Percentiles rank a stretch among this genome's conserved stretches.
These are phyloP conservation scores for Notothenia coriiceps DNA, from an alignment of 2,113 vertebrate genomes.

Conservation along the genomic window DNA sequence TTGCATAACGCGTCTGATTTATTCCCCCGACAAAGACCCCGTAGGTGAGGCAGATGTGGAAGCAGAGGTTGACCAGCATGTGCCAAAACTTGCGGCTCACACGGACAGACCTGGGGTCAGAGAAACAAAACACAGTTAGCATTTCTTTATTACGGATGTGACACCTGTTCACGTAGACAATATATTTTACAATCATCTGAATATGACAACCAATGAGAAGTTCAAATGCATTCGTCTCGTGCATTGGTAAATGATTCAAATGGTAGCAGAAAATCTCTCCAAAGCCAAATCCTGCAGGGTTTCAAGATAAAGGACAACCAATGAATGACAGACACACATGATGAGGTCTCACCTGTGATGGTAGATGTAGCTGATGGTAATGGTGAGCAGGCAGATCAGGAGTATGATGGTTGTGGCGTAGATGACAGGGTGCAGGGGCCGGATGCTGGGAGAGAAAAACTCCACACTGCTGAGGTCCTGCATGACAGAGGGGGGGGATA, in stretches of 20 bases:
- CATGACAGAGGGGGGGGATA: conserved; percentile 9
- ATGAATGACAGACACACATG: too few species aligned
- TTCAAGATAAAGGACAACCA: too few species aligned
- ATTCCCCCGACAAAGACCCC: conserved; percentile 93
- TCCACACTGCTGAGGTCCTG: conserved; percentile 92
- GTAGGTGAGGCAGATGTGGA: conserved; percentile 94
- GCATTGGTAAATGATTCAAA: too few species aligned
- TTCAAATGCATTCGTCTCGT: too few species aligned
- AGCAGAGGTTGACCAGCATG: conserved; percentile 95
- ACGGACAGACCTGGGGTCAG: conserved; percentile 85
- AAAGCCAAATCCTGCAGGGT: too few species aligned
- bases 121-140: conserved; percentile 5
- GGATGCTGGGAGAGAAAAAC: conserved; percentile 82
- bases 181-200: too few species aligned
- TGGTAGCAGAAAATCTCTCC: too few species aligned
- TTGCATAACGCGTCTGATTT: conserved; percentile 91
- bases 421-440: conserved; percentile 91
- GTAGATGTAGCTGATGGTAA: conserved; percentile 92
- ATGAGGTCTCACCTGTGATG: conserved; percentile 88
- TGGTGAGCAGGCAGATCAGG: conserved; percentile 87
- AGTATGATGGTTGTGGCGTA: conserved; percentile 91
- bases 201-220: too few species aligned
- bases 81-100: conserved; percentile 98
- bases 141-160: neutral
- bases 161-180: neutral